Evolutionary conservation across 2,797 vertebrate genomes (phyloP).

Genomic region (Danio kyathit): DNA sequence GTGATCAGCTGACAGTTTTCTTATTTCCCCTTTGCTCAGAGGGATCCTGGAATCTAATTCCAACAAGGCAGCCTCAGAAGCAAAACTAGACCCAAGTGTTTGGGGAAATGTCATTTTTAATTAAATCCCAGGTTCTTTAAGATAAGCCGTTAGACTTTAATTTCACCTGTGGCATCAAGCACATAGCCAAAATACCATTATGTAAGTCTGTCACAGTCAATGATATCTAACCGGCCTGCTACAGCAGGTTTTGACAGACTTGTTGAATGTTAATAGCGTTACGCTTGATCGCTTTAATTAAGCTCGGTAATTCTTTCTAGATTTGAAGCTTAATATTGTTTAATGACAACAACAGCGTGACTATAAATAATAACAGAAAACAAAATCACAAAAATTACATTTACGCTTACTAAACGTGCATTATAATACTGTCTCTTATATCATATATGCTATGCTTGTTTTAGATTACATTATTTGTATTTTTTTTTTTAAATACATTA

Average conservation of each 20-base stretch:
- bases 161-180: conserved; percentile 77
- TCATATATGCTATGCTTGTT: no score
- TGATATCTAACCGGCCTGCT: conserved; percentile 67
- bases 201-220: conserved; percentile 79
- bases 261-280: conserved; percentile 15
- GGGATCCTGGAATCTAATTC: conserved; percentile 80
- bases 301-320: not conserved
- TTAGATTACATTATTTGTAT: no score
- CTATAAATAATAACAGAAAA: not conserved
- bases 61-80: conserved; percentile 77
- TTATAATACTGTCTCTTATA: not conserved
- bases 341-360: conserved; percentile 2
- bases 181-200: conserved; percentile 76
- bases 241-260: conserved; percentile 39
- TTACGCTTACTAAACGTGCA: not conserved
- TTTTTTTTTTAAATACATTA: no score
- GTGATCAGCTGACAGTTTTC: conserved; percentile 79
- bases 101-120: conserved; percentile 87
- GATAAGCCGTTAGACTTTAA: conserved; percentile 82
- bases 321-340: conserved; percentile 6
- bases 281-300: conserved; percentile 31
- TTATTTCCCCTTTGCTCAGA: conserved; percentile 78
- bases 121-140: conserved; percentile 85
- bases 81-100: conserved; percentile 69
- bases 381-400: not conserved